Percentiles rank a stretch among this genome's conserved stretches.
These are phyloP conservation scores for Imbricaverruca yamaguchii DNA, from an alignment of 2,888 invertebrate genomes.

Conservation along the genomic window DNA sequence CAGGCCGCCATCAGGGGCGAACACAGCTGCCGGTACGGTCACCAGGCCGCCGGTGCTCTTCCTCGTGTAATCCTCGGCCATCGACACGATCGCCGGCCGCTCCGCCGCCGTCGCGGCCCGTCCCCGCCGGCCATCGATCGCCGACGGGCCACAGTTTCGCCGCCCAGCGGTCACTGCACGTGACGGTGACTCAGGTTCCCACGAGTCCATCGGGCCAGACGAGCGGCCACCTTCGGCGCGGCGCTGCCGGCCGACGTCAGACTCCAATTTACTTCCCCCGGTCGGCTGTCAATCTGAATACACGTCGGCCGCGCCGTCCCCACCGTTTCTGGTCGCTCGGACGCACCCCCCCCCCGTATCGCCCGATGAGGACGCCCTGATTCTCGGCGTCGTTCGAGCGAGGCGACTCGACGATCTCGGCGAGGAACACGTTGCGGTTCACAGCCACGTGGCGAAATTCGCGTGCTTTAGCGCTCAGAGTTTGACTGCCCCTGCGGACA, in stretches of 20 bases:
- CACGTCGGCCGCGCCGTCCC: background rate
- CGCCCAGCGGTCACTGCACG: background rate
- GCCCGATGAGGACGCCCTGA: background rate
- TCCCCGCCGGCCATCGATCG: background rate
- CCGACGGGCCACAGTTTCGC: background rate
- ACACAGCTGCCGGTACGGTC: too few species aligned
- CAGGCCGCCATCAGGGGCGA: too few species aligned
- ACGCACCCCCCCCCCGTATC: background rate
- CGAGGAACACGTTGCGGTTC: too few species aligned
- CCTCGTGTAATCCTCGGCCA: too few species aligned
- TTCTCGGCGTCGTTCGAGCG: background rate
- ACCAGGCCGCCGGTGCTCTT: too few species aligned
- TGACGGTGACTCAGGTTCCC: background rate
- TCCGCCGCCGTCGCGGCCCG: background rate
- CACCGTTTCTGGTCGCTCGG: background rate
- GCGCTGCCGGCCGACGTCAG: background rate
- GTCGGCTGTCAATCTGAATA: background rate
- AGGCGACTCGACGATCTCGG: too few species aligned
- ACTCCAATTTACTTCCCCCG: background rate
- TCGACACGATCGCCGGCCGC: background rate
- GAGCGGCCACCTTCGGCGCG: background rate
- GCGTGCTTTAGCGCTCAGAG: too few species aligned
- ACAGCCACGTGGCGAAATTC: too few species aligned
- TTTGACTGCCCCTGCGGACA: too few species aligned
- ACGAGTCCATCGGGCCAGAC: background rate